Base-by-base conservation (phyloP, 92 coral and sea anemone genomes). In the Isaurus tuberculatus region DNA sequence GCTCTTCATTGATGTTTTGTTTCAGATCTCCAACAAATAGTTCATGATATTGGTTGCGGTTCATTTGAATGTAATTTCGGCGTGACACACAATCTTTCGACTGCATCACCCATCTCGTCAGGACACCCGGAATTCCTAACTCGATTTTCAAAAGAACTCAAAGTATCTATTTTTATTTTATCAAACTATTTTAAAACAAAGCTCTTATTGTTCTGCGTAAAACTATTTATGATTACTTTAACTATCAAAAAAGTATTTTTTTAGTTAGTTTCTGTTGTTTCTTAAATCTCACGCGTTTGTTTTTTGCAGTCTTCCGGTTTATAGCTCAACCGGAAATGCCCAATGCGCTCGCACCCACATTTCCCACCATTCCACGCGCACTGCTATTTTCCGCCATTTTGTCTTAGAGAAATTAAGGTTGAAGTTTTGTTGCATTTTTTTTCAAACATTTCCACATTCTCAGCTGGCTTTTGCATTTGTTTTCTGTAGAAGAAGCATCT, bases 301-400 rank as follows among this genome's bases (percentile, higher is more conserved):
- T 51, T 30, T 7, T 22, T 57, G 43, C 43, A 16, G 32, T 84
- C 88, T 90, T 92, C 95, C 93, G 93, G 90, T 90, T 85, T 73
- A 53, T 70, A 65, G 71, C 61, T 65, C 87, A 72, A 85, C 88
- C 95, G 95, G 95, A 92, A 92, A 90, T 92, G 83, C 83, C 84
- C 83, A 65, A 65, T 82, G 65, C 86, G 85, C 81, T 88, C 94
- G 94, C 92, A 88, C 97, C 97, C 91, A 88, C 79, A 79, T 83
- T 80, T 83, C 89, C 86, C 92, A 75, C 63, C 75, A 74, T 88
- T 88, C 97, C 67, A 20, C 31, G 51, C 83, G 94, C 86, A 80
- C 86, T 63, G 51, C 60, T 72, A 19, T 23, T 27, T 73, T 88
- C 92, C 92, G 97, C 97, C 97, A 93, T 93, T 81, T 93, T 93